Evolutionary conservation across 2,113 vertebrate genomes (phyloP).

Genomic region (Mus spicilegus): DNA sequence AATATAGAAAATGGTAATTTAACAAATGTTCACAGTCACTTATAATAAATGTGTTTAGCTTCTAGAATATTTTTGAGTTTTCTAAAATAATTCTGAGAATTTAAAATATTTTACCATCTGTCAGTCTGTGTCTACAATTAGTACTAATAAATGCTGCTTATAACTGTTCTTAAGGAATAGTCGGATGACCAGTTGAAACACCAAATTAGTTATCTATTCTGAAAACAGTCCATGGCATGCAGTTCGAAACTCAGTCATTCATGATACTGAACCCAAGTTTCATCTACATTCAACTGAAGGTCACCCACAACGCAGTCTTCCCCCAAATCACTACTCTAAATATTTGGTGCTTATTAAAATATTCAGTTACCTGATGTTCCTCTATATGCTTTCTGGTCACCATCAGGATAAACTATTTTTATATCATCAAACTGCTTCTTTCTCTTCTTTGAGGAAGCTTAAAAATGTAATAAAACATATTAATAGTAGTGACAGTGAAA

Average conservation of each 20-base stretch:
- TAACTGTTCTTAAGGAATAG: conserved; percentile 25
- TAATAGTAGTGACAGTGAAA: conserved; percentile 10
- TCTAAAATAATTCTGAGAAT: neutral
- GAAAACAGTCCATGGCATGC: neutral
- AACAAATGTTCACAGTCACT: neutral
- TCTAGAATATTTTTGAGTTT: conserved; percentile 24
- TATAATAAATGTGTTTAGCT: neutral
- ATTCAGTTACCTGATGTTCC: conserved; percentile 65
- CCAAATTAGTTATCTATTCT: neutral
- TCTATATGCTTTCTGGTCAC: conserved; percentile 15
- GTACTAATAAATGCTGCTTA: neutral
- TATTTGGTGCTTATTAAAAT: conserved; percentile 16
- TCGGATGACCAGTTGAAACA: neutral
- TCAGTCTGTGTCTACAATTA: neutral
- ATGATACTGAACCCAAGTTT: neutral
- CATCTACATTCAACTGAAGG: neutral
- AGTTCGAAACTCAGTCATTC: neutral
- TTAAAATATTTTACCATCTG: neutral
- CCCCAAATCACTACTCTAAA: neutral
- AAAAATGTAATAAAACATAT: conserved; percentile 59
- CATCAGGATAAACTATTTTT: conserved; percentile 44
- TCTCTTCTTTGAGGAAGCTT: conserved; percentile 73
- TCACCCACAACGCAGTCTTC: neutral
- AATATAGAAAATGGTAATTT: neutral
- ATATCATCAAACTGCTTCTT: conserved; percentile 56